A percentile compares a stretch with the other conserved stretches of the same genome.
Evolutionary conservation across 2,888 invertebrate genomes (phyloP).

Genomic region (Temnothorax unifasciatus): DNA sequence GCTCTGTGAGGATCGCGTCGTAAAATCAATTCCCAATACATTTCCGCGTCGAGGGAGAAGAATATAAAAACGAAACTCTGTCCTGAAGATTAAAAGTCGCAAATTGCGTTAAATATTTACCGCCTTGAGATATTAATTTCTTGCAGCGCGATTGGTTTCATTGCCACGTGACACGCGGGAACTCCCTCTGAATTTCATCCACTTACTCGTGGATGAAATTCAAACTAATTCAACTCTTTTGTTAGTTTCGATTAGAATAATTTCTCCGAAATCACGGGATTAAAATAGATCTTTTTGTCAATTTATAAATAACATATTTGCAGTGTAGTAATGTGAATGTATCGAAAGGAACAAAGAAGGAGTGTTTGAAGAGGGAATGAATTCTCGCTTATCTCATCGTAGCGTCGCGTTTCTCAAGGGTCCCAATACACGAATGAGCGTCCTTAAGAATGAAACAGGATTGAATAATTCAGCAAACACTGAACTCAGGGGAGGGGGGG

Average conservation of each 20-base stretch:
- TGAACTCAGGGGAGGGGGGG: neutral
- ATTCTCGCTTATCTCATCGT: conserved; percentile 26
- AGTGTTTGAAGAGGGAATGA: neutral
- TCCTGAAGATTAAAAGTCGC: neutral
- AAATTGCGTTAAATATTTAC: neutral
- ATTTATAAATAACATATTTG: conserved; percentile 13
- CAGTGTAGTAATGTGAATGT: neutral
- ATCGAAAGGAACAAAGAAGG: neutral
- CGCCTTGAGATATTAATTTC: neutral
- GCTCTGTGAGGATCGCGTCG: conserved; percentile 32
- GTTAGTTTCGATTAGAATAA: neutral
- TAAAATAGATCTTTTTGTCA: neutral
- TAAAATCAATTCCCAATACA: conserved; percentile 59
- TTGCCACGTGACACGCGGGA: neutral
- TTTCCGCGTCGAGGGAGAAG: conserved; percentile 1
- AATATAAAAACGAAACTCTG: neutral
- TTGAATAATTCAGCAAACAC: conserved; percentile 57
- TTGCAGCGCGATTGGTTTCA: neutral
- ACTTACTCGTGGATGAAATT: neutral
- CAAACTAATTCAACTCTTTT: neutral
- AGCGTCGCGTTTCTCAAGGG: conserved; percentile 14
- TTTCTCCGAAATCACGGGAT: neutral
- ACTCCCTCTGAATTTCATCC: neutral
- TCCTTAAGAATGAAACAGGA: conserved; percentile 49
- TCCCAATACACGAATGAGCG: conserved; percentile 14